Base-by-base conservation (phyloP, 1,140 invertebrate genomes). In the Drusus annulatus region DNA sequence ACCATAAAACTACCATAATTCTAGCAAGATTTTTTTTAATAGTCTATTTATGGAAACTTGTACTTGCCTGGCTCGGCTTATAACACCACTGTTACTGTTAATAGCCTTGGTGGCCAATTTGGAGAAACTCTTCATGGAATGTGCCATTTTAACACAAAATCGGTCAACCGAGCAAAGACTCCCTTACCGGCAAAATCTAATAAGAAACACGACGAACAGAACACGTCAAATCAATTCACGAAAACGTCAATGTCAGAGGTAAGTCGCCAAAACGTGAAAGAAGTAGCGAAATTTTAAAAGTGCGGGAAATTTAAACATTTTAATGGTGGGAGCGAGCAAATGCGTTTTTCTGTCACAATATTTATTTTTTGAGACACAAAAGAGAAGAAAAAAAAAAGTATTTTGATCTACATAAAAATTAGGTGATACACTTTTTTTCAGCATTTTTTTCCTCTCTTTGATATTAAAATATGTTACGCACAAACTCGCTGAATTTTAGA, bases 11-110 rank as follows among this genome's bases (percentile, higher is more conserved):
- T 16, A 74, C 19, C 23, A 16, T 15, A 23, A 23, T 17, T 52
- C 10, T 54, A 8, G 17, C 16, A 71, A 45, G 6, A 71, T 25
- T 13, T 74, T 52, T n/a, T 76, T 54, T 51, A 23, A 60, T 31
- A 23, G 19, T 75, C 6, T 75, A 74, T 74, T 28, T 58, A 75
- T 58, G 52, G 56, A 75, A 28, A 56, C 10, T 10, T 75, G 13
- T 68, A 68, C 28, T 76, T 78, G 50, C 76, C 76, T 78, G 62
- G 76, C 76, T 21, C 76, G 76, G 51, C 76, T 78, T 15, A 78
- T 68, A 31, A 78, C 28, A 56, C 17, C 76, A 56, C 68, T 78
- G 51, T 54, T 78, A 51, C 19, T 54, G 45, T 69, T 78, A 31
- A 62, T 28, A 25, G 76, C 50, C 63, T 68, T 78, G 25, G 50